These are phyloP conservation scores for Cotesia chilonis DNA, from an alignment of 1,140 invertebrate genomes.

Conservation along the genomic window DNA sequence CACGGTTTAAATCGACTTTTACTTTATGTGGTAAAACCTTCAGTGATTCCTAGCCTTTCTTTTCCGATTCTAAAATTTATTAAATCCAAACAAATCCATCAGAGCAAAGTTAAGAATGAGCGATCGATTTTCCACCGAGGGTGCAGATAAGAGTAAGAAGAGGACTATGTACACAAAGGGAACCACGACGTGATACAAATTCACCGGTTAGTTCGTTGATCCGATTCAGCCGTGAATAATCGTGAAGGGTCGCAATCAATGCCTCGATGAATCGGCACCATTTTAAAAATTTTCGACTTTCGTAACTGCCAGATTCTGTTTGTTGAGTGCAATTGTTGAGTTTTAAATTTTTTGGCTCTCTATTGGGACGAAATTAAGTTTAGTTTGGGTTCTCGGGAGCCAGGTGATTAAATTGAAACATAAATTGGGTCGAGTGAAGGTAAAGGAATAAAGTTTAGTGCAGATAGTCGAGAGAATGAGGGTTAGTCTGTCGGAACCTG, in stretches of 20 bases:
- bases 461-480: background rate
- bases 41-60: no score
- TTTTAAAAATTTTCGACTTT: constrained; percentile 26
- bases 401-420: no score
- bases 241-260: constrained; percentile 50
- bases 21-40: no score
- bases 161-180: background rate
- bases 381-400: no score
- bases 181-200: constrained; percentile 31
- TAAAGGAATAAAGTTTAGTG: background rate
- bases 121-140: background rate
- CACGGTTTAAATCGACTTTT: no score
- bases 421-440: background rate
- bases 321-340: no score
- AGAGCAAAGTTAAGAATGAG: background rate
- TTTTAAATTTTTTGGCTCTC: background rate
- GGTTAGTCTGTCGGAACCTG: constrained; percentile 15
- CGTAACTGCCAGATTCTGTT: no score
- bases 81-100: no score
- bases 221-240: constrained; percentile 56
- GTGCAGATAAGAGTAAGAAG: constrained; percentile 6
- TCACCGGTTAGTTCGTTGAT: constrained; percentile 28
- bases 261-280: constrained; percentile 51
- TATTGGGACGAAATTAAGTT: no score
- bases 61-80: no score